A percentile compares a stretch with the other conserved stretches of the same genome.
Evolutionary conservation across 2,113 vertebrate species (phyloP).

Genomic region (Takifugu bimaculatus): DNA sequence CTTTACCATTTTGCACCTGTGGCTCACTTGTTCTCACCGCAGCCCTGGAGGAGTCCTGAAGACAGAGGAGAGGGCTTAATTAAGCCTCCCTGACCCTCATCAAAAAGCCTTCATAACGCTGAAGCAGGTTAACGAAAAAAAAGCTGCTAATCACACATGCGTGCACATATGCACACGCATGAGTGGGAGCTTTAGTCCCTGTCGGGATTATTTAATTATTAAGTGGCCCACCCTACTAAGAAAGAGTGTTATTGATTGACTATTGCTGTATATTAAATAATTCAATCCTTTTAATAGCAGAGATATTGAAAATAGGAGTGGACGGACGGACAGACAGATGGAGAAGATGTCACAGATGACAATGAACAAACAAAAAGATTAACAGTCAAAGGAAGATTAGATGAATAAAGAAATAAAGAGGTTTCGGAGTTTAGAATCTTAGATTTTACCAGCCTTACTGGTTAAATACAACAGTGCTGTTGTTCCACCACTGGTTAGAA

Average conservation of each 20-base stretch:
- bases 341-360: slow-evolving; percentile 16
- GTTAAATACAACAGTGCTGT: no score
- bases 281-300: slow-evolving; percentile 83
- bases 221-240: slow-evolving; percentile 86
- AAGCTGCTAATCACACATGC: slow-evolving; percentile 26
- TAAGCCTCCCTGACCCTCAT: slow-evolving; percentile 50
- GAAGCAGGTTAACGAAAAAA: slow-evolving; percentile 45
- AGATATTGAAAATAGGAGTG: slow-evolving; percentile 60
- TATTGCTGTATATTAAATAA: slow-evolving; percentile 89
- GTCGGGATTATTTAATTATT: slow-evolving; percentile 90
- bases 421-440: no score
- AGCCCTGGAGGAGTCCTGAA: slow-evolving; percentile 32
- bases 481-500: no score
- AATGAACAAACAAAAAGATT: neutral
- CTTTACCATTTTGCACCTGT: slow-evolving; percentile 52
- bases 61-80: slow-evolving; percentile 55
- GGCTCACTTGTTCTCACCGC: slow-evolving; percentile 43
- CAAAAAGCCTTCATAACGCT: slow-evolving; percentile 45
- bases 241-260: slow-evolving; percentile 86
- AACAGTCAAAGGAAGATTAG: slow-evolving; percentile 3
- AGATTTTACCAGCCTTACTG: no score
- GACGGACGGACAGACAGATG: slow-evolving; percentile 10
- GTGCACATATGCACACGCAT: slow-evolving; percentile 6
- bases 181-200: slow-evolving; percentile 61
- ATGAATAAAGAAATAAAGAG: no score